Base-by-base conservation (phyloP, 2,888 invertebrate genomes). In the Hirtodrosophila cameraria region DNA sequence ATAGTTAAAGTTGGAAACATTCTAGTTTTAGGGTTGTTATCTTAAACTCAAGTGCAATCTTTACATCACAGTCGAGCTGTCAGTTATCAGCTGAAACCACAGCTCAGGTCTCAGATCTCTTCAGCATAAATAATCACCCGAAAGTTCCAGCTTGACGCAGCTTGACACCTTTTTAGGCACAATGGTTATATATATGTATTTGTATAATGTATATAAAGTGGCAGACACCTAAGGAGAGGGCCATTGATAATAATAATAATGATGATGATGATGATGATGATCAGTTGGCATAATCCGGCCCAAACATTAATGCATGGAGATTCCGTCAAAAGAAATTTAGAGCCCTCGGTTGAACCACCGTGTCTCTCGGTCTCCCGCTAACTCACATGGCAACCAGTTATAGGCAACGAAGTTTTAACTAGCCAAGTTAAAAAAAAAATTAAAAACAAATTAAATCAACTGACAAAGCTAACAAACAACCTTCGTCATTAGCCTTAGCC, bases 401-500 rank as follows among this genome's bases (percentile, higher is more conserved):
- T 69, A 50, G 67, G 41, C 50, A 57, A 45, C 54, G 39, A 50
- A 38, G 67, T 35, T 70, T 69, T 23, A 5, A 70, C 73, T 60
- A 58, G 59, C 27, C 33, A 33, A 30, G 35, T 27, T 35, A 45
- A 36, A 35, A 45, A 28, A 35, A 28, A 31, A 25, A 43, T 15
- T 20, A 30, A 45, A 31, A 13, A 53, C 53, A 68, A 73, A 73
- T 68, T 36, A 82, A 82, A 70, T 75, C 78, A 86, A 86, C 79
- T 79, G 86, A 81, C 80, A 81, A 66, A 84, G 82, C 79, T 69
- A 86, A 82, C 86, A 83, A 83, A 80, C 88, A 86, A 85, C 78
- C 88, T 81, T 84, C 87, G 79, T 88, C 83, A 84, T 84, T 84
- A 84, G 88, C 88, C 85, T 87, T 88, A 84, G 88, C 88, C 87